Evolutionary conservation across 1,140 invertebrate genomes (phyloP), one percentile per base, ranked within the genome.

Genomic region (Gonioctena quinquepunctata): DNA sequence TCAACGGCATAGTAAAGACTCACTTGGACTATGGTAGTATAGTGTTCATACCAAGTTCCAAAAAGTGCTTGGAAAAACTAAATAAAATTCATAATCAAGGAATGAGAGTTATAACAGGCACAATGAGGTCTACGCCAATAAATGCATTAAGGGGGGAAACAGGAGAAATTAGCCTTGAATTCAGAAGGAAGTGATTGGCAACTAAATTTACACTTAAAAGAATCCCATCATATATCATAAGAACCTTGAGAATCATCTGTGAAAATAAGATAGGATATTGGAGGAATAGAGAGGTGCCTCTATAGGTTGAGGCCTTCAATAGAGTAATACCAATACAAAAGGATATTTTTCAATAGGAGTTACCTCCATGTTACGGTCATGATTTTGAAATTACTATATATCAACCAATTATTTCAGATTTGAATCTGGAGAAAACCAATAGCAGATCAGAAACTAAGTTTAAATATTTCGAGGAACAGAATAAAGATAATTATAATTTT

Each of bases 41-140:
- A 8, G 22, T 64, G 3, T 42, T 64, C n/a, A 64, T 49, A 50
- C 62, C 33, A 5, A 49, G 7, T 5, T 3, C 19, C 2, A 64
- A 49, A 23, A 49, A 11, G 7, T 21, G 21, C 26, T 21, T 64
- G 57, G 23, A 27, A 11, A 57, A 5, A 56, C 16, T 66, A 3
- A 57, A 66, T n/a, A 54, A n/a, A 33, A 27, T 66, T 11, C 52
- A 56, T 21, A 49, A 49, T 48, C 23, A 66, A 56, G 22, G 50
- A 19, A 6, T 66, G 3, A 54, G 65, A n/a, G 18, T 66, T 5
- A 18, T 18, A 11, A 19, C 42, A 26, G 65, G 65, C 4, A 49
- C 26, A 19, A 66, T 66, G 65, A 66, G 19, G 26, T 66, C 65
- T 11, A 66, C 65, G 8, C 52, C 65, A 26, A 66, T n/a, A 23